These are phyloP conservation scores for Theretra japonica DNA, from an alignment of 2,888 invertebrate genomes.

Conservation along the genomic window DNA sequence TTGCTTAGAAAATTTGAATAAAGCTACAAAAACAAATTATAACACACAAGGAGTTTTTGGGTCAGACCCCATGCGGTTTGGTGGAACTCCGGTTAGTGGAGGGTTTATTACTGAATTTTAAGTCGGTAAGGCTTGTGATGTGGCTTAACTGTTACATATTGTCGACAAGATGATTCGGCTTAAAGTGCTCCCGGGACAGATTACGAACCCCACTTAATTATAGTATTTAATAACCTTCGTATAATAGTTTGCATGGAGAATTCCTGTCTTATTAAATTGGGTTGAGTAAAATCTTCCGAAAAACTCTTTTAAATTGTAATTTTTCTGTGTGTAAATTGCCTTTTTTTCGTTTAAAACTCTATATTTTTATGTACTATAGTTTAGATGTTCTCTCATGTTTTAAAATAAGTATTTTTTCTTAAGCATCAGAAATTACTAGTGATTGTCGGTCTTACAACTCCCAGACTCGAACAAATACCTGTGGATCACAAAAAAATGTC, in stretches of 20 bases:
- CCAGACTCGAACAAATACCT: too few species aligned
- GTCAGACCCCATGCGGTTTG: constrained; percentile 2
- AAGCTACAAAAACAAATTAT: background rate
- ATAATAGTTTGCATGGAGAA: background rate
- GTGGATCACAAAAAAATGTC: too few species aligned
- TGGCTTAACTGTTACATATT: background rate
- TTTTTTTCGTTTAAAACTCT: too few species aligned
- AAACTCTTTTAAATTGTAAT: too few species aligned
- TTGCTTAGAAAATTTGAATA: too few species aligned
- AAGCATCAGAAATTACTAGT: too few species aligned
- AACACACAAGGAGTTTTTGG: background rate
- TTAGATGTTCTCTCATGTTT: too few species aligned
- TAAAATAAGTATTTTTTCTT: too few species aligned
- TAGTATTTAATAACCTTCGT: background rate
- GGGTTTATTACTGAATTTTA: background rate
- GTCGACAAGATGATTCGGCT: constrained; percentile 3
- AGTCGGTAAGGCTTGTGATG: background rate
- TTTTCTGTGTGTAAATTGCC: too few species aligned
- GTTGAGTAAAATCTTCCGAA: too few species aligned
- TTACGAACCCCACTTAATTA: background rate
- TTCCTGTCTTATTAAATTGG: background rate
- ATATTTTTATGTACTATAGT: too few species aligned
- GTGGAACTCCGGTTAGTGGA: background rate
- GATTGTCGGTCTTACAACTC: too few species aligned
- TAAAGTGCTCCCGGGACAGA: background rate